Base-by-base conservation (phyloP, 2,797 vertebrate genomes). In the Ceyx erithaca region DNA sequence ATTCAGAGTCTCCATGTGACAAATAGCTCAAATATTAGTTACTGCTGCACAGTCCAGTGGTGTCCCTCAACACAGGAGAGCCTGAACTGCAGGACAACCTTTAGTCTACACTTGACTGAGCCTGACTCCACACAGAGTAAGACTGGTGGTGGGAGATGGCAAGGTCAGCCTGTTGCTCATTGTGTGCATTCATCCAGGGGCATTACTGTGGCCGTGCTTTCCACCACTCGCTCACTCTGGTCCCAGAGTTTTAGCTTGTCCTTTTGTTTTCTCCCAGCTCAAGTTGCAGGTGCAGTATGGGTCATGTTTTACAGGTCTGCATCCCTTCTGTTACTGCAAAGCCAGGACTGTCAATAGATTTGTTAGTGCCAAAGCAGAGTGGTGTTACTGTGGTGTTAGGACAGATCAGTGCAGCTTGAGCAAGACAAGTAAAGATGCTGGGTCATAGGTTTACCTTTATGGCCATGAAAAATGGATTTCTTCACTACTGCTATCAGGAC, bases 251-350 rank as follows among this genome's bases (percentile, higher is more conserved):
- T 71, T 80, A 49, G 35, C 49, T 86, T 87, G 79, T 71, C 75
- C 84, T 92, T 90, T 94, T 93, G 88, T 95, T 66, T 91, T 84
- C 62, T 64, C 9, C 18, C 33, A 54, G 86, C 83, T 94, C 46
- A 62, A 37, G 69, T 67, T 93, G 86, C 86, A 83, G 86, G 75
- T 86, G 84, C 81, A 41, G 58, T 22, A 23, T 55, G 45, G 83
- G 88, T 85, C 63, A 51, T 31, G 46, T 49, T 88, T 91, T 91
- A 54, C 54, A 92, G 30, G 71, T 43, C 81, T 94, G 46, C 58
- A 77, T 13, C 30, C n/a, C 21, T 89, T 75, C 68, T 89, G 35
- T 70, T 73, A 30, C 1, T 30, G 78, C 43, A 83, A 33, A 92
- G 71, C 54, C 54, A 83, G 51, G 26, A 49, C 78, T 91, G 68